A percentile compares a stretch with the other conserved stretches of the same genome.
Conservation (phyloP, 2,113 vertebrate genomes). For the Epinephelus lanceolatus region DNA sequence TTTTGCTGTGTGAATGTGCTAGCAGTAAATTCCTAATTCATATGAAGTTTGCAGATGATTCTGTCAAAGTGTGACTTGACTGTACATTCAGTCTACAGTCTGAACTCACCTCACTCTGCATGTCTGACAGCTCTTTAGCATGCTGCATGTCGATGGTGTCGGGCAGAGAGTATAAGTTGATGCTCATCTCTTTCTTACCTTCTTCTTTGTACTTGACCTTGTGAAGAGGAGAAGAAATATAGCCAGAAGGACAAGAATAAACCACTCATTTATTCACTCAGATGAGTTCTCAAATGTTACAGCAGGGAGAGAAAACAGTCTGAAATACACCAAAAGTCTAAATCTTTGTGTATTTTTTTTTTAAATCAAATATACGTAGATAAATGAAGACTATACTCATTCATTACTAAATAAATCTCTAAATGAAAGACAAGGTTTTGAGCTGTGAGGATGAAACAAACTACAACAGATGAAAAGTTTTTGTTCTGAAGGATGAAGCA, state of each 20-base stretch:
- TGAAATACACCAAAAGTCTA: neutral
- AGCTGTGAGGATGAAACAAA: neutral
- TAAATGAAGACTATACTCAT: neutral
- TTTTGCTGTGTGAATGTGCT: too few species aligned
- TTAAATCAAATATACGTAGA: neutral
- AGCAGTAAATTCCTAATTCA: too few species aligned
- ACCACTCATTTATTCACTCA: neutral
- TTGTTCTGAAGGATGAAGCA: too few species aligned
- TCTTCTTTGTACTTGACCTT: constrained; percentile 89
- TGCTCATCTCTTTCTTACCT: constrained; percentile 84
- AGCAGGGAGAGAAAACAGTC: too few species aligned
- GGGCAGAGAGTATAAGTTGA: constrained; percentile 86
- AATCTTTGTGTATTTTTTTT: neutral
- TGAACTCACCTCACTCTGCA: constrained; percentile 71
- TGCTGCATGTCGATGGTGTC: constrained; percentile 89
- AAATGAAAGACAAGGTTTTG: too few species aligned
- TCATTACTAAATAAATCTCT: neutral
- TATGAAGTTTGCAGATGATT: too few species aligned
- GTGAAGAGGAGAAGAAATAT: neutral
- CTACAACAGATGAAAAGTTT: neutral
- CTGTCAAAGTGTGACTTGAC: neutral
- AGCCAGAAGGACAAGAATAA: neutral
- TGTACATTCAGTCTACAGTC: neutral
- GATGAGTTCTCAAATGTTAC: neutral
- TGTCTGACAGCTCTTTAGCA: constrained; percentile 80